These are phyloP conservation scores for Mamestra configurata DNA, from an alignment of 1,140 invertebrate species.

Conservation along the genomic window DNA sequence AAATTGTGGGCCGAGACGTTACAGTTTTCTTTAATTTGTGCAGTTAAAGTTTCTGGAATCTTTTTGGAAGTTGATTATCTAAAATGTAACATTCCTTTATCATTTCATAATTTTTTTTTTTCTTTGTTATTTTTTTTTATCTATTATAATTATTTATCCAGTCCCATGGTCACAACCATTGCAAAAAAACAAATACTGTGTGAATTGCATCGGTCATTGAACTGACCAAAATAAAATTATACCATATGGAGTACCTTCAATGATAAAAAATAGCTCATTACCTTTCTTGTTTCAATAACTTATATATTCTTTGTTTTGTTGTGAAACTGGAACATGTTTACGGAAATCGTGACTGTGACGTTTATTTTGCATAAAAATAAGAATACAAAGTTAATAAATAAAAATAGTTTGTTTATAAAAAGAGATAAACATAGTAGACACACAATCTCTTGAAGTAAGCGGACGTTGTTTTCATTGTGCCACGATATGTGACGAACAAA, in stretches of 20 bases:
- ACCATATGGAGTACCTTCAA: conserved; percentile 2
- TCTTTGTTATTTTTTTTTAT: too few relatives aligned
- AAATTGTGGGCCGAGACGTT: too few relatives aligned
- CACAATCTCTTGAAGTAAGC: not conserved
- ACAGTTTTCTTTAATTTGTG: too few relatives aligned
- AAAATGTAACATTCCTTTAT: too few relatives aligned
- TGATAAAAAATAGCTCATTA: not conserved
- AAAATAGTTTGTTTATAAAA: not conserved
- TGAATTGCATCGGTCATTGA: not conserved
- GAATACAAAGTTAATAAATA: conserved; percentile 14
- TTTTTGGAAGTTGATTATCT: too few relatives aligned
- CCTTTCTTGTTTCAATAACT: conserved; percentile 19
- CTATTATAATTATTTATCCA: too few relatives aligned
- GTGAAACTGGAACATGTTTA: conserved; percentile 26
- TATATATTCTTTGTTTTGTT: not conserved
- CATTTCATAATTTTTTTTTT: too few relatives aligned
- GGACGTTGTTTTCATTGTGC: not conserved
- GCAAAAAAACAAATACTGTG: not conserved
- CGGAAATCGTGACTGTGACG: conserved; percentile 3
- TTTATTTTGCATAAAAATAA: conserved; percentile 17
- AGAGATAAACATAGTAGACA: not conserved
- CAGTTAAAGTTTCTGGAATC: too few relatives aligned
- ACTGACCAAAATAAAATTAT: not conserved
- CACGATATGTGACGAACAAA: too few relatives aligned
- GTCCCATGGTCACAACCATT: too few relatives aligned